Evolutionary conservation across 2,113 vertebrate genomes (phyloP).

Genomic region (Lagenorhynchus albirostris): DNA sequence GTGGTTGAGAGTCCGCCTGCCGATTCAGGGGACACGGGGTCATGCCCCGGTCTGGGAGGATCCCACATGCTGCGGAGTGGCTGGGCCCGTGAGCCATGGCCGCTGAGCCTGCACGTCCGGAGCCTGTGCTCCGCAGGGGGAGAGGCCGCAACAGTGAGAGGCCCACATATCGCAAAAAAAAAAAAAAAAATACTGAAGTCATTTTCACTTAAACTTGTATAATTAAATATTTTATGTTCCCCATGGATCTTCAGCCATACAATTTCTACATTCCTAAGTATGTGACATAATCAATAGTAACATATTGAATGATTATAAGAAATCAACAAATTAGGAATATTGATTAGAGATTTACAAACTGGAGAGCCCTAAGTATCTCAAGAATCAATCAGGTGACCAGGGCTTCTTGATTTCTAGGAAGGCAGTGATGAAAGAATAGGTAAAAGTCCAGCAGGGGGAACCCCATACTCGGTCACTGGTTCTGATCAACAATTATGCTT

Average conservation of each 20-base stretch:
- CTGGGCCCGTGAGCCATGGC: too few species aligned
- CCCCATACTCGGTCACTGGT: background rate
- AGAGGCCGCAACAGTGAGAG: too few species aligned
- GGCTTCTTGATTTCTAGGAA: background rate
- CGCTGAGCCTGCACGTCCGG: too few species aligned
- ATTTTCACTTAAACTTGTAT: background rate
- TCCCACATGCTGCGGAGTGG: rapidly evolving
- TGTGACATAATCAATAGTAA: background rate
- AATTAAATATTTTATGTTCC: background rate
- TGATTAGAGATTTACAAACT: background rate
- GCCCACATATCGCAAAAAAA: too few species aligned
- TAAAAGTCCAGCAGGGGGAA: background rate
- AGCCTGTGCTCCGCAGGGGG: too few species aligned
- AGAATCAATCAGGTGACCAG: background rate
- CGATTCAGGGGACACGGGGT: too few species aligned
- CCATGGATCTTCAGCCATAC: background rate
- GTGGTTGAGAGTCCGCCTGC: too few species aligned
- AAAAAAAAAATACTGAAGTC: background rate
- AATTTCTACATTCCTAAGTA: background rate
- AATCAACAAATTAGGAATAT: background rate
- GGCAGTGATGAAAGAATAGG: background rate
- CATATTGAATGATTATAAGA: background rate
- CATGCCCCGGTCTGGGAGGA: too few species aligned
- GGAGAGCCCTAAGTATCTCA: background rate
- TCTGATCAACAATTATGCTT: background rate